These are phyloP conservation scores for Epinephelus coioides DNA, from an alignment of 2,797 vertebrate genomes.

Conservation along the genomic window DNA sequence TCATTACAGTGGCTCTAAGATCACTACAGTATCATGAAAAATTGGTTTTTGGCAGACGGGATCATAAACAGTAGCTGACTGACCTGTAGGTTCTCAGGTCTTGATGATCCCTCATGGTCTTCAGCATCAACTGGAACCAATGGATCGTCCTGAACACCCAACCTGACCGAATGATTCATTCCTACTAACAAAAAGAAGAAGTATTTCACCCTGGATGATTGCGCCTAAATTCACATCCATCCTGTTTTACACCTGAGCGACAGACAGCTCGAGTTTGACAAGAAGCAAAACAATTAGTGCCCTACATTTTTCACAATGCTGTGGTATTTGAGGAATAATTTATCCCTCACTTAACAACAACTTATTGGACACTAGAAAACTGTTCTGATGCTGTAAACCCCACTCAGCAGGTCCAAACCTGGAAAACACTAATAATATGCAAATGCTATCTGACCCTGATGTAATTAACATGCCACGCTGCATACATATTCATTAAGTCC, in stretches of 20 bases:
- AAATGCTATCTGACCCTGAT: conserved; percentile 63
- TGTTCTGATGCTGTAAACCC: conserved; percentile 36
- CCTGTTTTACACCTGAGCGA: background rate
- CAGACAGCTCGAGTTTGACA: conserved; percentile 7
- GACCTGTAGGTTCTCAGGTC: background rate
- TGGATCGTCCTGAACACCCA: background rate
- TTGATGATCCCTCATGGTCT: background rate
- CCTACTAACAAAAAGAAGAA: background rate
- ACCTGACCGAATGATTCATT: background rate
- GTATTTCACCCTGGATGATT: background rate
- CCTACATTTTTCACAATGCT: conserved; percentile 6
- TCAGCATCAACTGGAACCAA: background rate
- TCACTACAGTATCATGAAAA: background rate
- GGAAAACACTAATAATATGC: conserved; percentile 63
- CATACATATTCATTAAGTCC: conserved; percentile 69
- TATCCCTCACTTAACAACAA: conserved; percentile 23
- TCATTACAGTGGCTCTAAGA: background rate
- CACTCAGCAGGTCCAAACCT: conserved; percentile 31
- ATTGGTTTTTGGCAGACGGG: no score
- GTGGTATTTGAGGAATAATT: conserved; percentile 15
- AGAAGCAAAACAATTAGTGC: background rate
- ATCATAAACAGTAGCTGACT: background rate
- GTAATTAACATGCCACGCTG: conserved; percentile 51
- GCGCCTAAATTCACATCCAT: background rate
- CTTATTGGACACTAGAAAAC: conserved; percentile 30